Base-by-base conservation (phyloP, 2,797 vertebrate genomes). In the Danio choprae region DNA sequence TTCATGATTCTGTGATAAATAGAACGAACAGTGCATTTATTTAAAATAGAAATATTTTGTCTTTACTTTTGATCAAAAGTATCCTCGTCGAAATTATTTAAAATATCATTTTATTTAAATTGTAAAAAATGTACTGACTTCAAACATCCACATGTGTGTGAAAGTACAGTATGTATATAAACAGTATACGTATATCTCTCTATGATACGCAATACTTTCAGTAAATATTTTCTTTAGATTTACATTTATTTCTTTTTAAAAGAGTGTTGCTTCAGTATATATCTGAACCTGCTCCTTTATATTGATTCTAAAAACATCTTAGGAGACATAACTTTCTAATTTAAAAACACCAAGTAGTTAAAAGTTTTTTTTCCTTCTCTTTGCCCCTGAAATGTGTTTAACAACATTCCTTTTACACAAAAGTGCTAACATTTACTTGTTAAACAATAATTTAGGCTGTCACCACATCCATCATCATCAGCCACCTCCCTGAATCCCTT, bases 401-500 rank as follows among this genome's bases (percentile, higher is more conserved):
- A 41, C 5, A 1, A 12, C 51, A 51, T 41, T 79, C 46, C n/a
- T 29, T 29, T 29, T 29, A 48, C 36, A 40, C 13, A 38, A 58
- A 46, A 20, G 7, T 18, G n/a, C 11, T 41, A 50, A 70, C 29
- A n/a, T 29, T 58, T 56, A 58, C 41, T 68, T 78, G 70, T 51
- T 36, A 13, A 68, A 56, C 68, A 41, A 67, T 40, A 13, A 73
- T 77, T 72, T 38, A 22, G 16, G 13, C 12, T 46, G 41, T 60
- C 60, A 44, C 50, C 55, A 43, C 58, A 67, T 56, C n/a, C 55
- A 18, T 20, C 55, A 65, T 67, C 74, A 75, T 69, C 55, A n/a
- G 5, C 13, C 7, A 44, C 71, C 38, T 55, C 9, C 29, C 6
- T 48, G 43, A 51, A 80, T 75, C 53, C 64, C 80, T n/a, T 69